Evolutionary conservation across 2,888 invertebrate species (phyloP), one percentile per base, ranked within the genome.

Genomic region (Volucella inanis): DNA sequence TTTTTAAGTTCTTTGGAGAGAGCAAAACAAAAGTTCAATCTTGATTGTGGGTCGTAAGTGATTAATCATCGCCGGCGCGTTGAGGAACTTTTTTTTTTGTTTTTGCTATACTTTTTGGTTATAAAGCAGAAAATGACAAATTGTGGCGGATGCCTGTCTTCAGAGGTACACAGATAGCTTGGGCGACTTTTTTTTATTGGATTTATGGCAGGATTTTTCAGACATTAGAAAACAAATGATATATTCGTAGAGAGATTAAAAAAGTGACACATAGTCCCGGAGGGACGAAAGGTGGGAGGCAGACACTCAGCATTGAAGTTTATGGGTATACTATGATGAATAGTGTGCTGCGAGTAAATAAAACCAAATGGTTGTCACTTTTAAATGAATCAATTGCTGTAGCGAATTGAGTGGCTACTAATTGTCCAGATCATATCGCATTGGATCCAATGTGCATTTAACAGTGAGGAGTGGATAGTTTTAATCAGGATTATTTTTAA

Each of bases 111-210:
- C 55, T 54, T 67, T 47, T 55, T 74, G 75, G 59, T 61, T 47
- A 78, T 74, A 57, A 65, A 65, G 50, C 47, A 62, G 31, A 41
- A 68, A 72, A 83, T 85, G 85, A 85, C 85, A 85, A 85, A 85
- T 85, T 81, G 76, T 72, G 76, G 85, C 72, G 71, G 71, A 77
- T 76, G 67, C 41, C 41, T 71, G 76, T 64, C 74, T 49, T 61
- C 3, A 38, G 45, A 41, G 65, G 15, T 43, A 59, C 45, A 52
- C 14, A 57, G 64, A 70, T 84, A 75, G 50, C 74, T 83, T 78
- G 55, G 31, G 50, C 39, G 31, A 18, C n/a, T 14, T 38, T 67
- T 76, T 59, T 65, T 49, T 71, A 11, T 55, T n/a, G 39, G 57
- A 59, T 54, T 71, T 65, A 65, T 72, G 71, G 52, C n/a, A 41